Conservation (phyloP, 2,797 vertebrate species). For the Bradypus variegatus region DNA sequence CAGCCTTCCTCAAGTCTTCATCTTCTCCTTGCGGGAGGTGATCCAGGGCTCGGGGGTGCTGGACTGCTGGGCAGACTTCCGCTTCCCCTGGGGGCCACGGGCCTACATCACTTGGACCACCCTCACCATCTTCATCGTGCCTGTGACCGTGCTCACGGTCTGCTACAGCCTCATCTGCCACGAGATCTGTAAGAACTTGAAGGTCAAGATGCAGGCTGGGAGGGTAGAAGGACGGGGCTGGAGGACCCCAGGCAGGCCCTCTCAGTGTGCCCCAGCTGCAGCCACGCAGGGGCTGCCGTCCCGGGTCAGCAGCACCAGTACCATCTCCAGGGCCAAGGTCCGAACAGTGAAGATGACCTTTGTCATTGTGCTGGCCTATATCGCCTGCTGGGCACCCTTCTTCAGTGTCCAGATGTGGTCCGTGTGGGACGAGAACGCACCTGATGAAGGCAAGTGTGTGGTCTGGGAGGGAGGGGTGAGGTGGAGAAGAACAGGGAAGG, state of each 20-base stretch:
- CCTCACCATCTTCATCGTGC: constrained; percentile 83
- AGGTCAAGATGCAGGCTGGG: constrained; percentile 76
- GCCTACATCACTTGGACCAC: constrained; percentile 93
- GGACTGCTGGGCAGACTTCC: constrained; percentile 92
- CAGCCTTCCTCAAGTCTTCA: constrained; percentile 91
- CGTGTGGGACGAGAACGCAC: constrained; percentile 83
- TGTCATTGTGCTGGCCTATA: constrained; percentile 83
- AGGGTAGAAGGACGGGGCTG: neutral
- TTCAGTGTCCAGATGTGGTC: constrained; percentile 90
- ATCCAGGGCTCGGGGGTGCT: constrained; percentile 80
- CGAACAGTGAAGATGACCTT: constrained; percentile 91
- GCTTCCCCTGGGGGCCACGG: constrained; percentile 81
- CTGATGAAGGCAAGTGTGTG: constrained; percentile 75
- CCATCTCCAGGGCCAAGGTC: constrained; percentile 84
- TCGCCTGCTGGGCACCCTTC: constrained; percentile 86
- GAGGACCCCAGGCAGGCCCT: neutral
- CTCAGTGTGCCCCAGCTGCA: rapidly evolving
- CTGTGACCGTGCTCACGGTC: constrained; percentile 76
- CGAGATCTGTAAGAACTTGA: constrained; percentile 88
- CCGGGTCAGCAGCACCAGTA: constrained; percentile 72
- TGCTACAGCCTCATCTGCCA: constrained; percentile 90
- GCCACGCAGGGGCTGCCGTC: constrained; percentile 57
- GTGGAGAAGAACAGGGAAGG: rapidly evolving
- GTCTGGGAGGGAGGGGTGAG: neutral
- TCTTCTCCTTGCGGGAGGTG: constrained; percentile 89